phyloP scores from a whole-genome alignment of 2,797 vertebrate genomes.

The Nannoperca obscura region DNA sequence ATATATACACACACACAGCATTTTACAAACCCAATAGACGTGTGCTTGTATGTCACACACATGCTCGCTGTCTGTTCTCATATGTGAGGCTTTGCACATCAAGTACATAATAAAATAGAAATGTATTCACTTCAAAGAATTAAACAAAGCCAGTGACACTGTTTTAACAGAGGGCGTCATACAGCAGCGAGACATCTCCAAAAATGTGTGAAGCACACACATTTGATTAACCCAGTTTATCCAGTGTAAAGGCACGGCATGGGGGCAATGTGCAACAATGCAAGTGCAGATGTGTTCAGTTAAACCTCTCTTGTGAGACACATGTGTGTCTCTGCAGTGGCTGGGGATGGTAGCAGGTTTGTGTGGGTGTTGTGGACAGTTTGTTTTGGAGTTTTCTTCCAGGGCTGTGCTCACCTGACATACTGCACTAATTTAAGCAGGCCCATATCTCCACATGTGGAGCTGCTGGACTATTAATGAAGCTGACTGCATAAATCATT shows the following conservation, averaged over 20 bases:
- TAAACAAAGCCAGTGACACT: slow-evolving; percentile 47
- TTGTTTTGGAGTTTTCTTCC: background rate
- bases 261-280: slow-evolving; percentile 30
- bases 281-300: slow-evolving; percentile 46
- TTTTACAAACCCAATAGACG: slow-evolving; percentile 18
- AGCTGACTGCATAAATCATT: slow-evolving; percentile 50
- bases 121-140: slow-evolving; percentile 53
- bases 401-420: slow-evolving; percentile 30
- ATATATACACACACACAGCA: background rate
- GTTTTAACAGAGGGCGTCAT: slow-evolving; percentile 57
- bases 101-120: slow-evolving; percentile 40
- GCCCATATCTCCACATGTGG: background rate
- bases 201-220: slow-evolving; percentile 31
- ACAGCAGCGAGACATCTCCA: slow-evolving; percentile 26
- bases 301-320: slow-evolving; percentile 28
- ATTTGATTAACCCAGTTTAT: slow-evolving; percentile 51
- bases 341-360: slow-evolving; percentile 20
- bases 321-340: slow-evolving; percentile 17
- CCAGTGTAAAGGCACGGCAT: slow-evolving; percentile 35
- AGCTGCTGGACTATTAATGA: slow-evolving; percentile 50
- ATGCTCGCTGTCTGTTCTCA: slow-evolving; percentile 30
- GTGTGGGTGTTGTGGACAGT: background rate
- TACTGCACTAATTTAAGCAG: slow-evolving; percentile 24
- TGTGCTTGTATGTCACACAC: slow-evolving; percentile 49
- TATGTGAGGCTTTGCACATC: slow-evolving; percentile 31